Percentiles rank a stretch among this genome's conserved stretches.
phyloP scores from a whole-genome alignment of 2,797 vertebrate species.

The Sebastes minor region DNA sequence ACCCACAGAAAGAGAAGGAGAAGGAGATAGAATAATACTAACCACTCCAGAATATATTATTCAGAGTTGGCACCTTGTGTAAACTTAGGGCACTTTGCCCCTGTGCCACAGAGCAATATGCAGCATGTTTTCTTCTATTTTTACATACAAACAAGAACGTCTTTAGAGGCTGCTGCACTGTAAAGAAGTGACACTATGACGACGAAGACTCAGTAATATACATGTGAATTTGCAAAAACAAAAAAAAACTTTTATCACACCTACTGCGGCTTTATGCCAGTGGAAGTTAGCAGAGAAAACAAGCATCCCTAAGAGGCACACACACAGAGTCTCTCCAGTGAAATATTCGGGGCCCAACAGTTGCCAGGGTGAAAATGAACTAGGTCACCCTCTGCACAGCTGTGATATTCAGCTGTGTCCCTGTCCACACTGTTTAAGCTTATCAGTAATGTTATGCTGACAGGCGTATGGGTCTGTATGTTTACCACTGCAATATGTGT shows the following conservation, averaged over 20 bases:
- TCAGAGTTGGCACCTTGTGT: constrained; percentile 32
- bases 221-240: not conserved
- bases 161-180: constrained; percentile 6
- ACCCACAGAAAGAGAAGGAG: constrained; percentile 8
- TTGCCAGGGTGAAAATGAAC: constrained; percentile 62
- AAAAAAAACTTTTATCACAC: not conserved
- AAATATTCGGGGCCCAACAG: constrained; percentile 24
- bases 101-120: constrained; percentile 41
- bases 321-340: constrained; percentile 10
- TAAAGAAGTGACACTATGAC: constrained; percentile 4
- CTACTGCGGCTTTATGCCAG: not conserved
- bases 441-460: constrained; percentile 56
- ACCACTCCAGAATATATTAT: constrained; percentile 31
- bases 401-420: constrained; percentile 67
- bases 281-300: constrained; percentile 7
- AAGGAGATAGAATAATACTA: not conserved
- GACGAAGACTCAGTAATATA: constrained; percentile 13
- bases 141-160: constrained; percentile 43
- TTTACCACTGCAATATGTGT: constrained; percentile 33
- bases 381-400: constrained; percentile 63
- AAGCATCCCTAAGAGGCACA: constrained; percentile 14
- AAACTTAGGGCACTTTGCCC: constrained; percentile 34
- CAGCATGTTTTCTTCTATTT: constrained; percentile 39
- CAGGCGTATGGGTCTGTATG: constrained; percentile 33
- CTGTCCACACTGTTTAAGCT: constrained; percentile 66